Evolutionary conservation across 1,140 invertebrate species (phyloP).

Genomic region (Bombus affinis): DNA sequence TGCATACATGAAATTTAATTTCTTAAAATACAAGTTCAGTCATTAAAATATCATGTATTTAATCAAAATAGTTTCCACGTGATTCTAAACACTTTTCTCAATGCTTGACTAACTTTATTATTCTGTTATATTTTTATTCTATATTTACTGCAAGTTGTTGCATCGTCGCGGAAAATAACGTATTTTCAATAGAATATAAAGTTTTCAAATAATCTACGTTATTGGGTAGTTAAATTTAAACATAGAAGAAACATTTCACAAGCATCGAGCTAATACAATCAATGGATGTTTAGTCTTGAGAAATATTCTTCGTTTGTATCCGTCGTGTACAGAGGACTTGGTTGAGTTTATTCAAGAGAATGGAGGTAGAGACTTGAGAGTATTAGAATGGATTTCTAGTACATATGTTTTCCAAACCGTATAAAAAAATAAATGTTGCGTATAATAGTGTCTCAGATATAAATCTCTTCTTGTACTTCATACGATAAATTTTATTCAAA

Average conservation of each 20-base stretch:
- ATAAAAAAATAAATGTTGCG: background rate
- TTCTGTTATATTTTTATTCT: no score
- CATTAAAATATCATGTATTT: background rate
- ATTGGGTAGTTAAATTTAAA: background rate
- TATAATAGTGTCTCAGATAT: no score
- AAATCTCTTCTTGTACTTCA: no score
- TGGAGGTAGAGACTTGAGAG: no score
- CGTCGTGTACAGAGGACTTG: background rate
- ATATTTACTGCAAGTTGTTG: no score
- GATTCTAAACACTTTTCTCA: no score
- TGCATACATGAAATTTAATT: background rate
- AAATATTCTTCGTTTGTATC: background rate
- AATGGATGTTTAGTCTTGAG: background rate
- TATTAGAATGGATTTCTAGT: background rate
- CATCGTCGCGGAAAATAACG: no score
- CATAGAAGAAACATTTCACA: background rate
- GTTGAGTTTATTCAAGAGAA: background rate
- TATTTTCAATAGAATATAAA: background rate
- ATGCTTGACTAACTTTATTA: no score
- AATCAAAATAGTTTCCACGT: no score
- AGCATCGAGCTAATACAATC: background rate
- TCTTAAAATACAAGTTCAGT: background rate
- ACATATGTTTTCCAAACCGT: no score
- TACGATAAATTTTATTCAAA: no score
- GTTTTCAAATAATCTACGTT: background rate